Conservation (phyloP, 2,888 invertebrate genomes). For the Drosophila diplacantha region DNA sequence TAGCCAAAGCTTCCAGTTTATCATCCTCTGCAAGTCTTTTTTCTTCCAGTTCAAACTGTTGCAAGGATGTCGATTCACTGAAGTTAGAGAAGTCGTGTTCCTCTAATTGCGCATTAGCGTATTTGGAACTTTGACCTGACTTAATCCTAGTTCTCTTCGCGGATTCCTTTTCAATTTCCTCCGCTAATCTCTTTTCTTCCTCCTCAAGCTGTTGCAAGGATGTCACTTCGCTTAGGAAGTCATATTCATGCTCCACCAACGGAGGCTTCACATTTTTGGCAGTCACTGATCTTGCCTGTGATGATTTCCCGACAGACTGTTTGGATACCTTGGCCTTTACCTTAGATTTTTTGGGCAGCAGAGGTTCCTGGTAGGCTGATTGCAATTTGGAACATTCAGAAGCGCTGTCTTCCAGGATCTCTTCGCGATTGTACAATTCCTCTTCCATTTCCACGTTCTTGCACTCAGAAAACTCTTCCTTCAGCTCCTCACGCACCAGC, state of each 20-base stretch:
- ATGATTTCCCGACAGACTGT: background rate
- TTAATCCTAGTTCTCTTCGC: background rate
- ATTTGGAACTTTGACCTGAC: background rate
- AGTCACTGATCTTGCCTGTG: background rate
- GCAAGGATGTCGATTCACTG: conserved; percentile 1
- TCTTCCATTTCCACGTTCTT: background rate
- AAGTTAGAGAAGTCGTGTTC: background rate
- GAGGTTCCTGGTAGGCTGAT: background rate
- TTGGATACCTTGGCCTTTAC: background rate
- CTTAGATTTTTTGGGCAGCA: background rate
- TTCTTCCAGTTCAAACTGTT: conserved; percentile 15
- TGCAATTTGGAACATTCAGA: background rate
- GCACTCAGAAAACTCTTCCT: no score
- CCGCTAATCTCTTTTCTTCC: background rate
- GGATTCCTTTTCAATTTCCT: background rate
- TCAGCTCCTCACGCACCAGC: background rate
- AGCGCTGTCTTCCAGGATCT: background rate
- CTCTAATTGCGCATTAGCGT: background rate
- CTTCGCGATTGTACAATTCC: background rate
- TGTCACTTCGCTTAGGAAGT: background rate
- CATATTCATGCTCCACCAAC: background rate
- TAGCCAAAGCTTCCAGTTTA: background rate
- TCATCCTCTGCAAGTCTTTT: background rate
- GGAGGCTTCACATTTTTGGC: background rate
- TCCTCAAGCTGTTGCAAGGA: conserved; percentile 3